Conservation (phyloP, 2,888 invertebrate genomes). For the Apamea monoglypha region DNA sequence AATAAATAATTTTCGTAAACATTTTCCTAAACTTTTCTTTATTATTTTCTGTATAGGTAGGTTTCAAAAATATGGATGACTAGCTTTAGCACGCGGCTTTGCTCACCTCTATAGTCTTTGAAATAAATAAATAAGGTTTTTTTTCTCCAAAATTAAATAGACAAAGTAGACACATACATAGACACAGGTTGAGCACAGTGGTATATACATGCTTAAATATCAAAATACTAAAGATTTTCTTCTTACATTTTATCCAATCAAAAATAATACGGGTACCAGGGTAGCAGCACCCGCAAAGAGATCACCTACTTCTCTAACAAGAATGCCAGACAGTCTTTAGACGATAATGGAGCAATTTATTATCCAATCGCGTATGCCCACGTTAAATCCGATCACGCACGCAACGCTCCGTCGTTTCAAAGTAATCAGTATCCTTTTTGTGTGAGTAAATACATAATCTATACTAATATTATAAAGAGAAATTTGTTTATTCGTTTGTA, state of each 20-base stretch:
- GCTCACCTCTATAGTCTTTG: background rate
- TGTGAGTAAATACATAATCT: background rate
- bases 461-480: too few species aligned
- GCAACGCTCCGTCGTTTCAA: constrained; percentile 21
- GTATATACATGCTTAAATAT: background rate
- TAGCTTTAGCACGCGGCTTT: background rate
- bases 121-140: background rate
- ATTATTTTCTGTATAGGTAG: background rate
- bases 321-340: constrained; percentile 30
- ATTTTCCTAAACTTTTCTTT: background rate
- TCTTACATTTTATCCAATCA: background rate
- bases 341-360: constrained; percentile 33
- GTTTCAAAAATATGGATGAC: background rate
- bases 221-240: background rate
- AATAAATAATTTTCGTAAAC: background rate
- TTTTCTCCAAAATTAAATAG: too few species aligned
- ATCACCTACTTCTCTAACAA: constrained; percentile 4
- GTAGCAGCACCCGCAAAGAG: constrained; percentile 1
- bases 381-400: constrained; percentile 9
- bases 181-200: too few species aligned
- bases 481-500: too few species aligned
- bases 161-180: too few species aligned
- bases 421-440: constrained; percentile 16
- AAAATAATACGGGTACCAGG: background rate
- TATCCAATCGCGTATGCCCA: constrained; percentile 7